phyloP scores from a whole-genome alignment of 2,797 vertebrate genomes.

The Schizopygopsis pylzovi region DNA sequence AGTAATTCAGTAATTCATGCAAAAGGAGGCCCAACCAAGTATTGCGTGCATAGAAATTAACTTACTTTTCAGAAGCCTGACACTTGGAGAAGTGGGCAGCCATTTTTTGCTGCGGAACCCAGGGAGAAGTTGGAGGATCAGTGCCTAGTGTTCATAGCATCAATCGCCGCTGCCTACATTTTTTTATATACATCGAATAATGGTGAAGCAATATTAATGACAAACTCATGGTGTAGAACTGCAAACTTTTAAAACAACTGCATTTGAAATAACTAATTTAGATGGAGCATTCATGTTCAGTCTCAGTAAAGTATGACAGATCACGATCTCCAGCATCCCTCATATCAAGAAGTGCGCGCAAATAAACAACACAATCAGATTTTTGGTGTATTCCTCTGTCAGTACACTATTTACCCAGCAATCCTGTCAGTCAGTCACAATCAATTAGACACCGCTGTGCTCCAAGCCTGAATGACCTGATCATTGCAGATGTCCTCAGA shows the following conservation, averaged over 20 bases:
- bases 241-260: not conserved
- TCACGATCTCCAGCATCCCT: not conserved
- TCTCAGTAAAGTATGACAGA: not conserved
- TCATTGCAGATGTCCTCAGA: not conserved
- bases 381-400: not conserved
- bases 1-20: too few relatives aligned
- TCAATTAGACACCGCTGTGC: not conserved
- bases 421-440: not conserved
- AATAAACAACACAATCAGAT: constrained; percentile 2
- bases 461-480: constrained; percentile 1
- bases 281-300: not conserved
- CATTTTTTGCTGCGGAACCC: too few relatives aligned
- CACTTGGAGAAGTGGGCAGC: too few relatives aligned
- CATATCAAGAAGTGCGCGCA: not conserved
- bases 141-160: not conserved
- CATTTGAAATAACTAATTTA: not conserved
- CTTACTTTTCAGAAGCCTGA: too few relatives aligned
- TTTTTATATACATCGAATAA: not conserved
- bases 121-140: too few relatives aligned
- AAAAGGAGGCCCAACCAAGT: too few relatives aligned
- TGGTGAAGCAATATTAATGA: not conserved
- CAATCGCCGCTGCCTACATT: not conserved
- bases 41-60: too few relatives aligned
- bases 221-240: not conserved
- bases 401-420: not conserved